A percentile compares a stretch with the other conserved stretches of the same genome.
Conservation (phyloP, 1,140 invertebrate species). For the Penaeus chinensis region DNA sequence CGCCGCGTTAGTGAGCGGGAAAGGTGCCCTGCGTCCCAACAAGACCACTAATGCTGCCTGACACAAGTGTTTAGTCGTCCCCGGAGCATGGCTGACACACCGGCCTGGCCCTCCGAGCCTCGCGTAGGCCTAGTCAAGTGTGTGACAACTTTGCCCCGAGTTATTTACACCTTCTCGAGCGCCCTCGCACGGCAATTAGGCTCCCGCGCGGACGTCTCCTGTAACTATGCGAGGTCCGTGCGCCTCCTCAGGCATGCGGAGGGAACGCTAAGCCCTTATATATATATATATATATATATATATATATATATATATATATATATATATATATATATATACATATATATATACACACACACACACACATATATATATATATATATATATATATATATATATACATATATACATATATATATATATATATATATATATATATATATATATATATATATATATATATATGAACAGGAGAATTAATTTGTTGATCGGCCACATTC, state of each 20-base stretch:
- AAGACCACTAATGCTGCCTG: slow-evolving; percentile 41
- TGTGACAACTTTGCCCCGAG: slow-evolving; percentile 1
- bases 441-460: slow-evolving; percentile 20
- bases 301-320: slow-evolving; percentile 31
- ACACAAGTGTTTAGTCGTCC: slow-evolving; percentile 42
- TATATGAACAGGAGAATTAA: too few species aligned
- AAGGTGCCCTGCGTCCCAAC: slow-evolving; percentile 34
- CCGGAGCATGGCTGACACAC: background rate
- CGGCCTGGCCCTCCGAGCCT: background rate
- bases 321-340: slow-evolving; percentile 24
- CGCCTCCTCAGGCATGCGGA: background rate
- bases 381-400: slow-evolving; percentile 28
- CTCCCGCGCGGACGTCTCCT: too few species aligned
- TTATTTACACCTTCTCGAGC: too few species aligned
- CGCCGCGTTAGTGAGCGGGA: slow-evolving; percentile 32
- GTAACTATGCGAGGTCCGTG: background rate
- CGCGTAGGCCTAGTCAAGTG: slow-evolving; percentile 1
- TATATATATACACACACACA: slow-evolving; percentile 26
- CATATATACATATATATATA: slow-evolving; percentile 2
- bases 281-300: slow-evolving; percentile 24
- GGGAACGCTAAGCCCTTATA: background rate
- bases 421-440: slow-evolving; percentile 28
- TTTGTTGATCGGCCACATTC: too few species aligned
- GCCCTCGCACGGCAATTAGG: too few species aligned
- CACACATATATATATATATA: slow-evolving; percentile 25